Percentiles rank a stretch among this genome's conserved stretches.
Evolutionary conservation across 2,888 invertebrate genomes (phyloP).

Genomic region (Melanargia galathea): DNA sequence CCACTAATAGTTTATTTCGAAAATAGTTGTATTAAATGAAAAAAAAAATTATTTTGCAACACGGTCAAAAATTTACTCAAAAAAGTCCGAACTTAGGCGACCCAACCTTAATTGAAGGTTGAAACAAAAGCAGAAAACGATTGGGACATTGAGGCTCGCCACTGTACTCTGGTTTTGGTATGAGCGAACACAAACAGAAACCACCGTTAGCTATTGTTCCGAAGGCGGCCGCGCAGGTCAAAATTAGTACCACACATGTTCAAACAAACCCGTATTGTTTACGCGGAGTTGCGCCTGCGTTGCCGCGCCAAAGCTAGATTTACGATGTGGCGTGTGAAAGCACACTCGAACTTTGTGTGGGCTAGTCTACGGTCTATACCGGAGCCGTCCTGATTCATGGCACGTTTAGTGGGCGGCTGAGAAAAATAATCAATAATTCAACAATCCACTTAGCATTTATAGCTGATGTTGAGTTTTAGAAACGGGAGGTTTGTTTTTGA

Average conservation of each 20-base stretch:
- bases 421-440: conserved; percentile 9
- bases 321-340: conserved; percentile 40
- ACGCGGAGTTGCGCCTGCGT: conserved; percentile 53
- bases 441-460: not conserved
- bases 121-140: conserved; percentile 14
- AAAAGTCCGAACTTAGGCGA: too few species aligned
- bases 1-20: too few species aligned
- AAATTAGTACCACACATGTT: conserved; percentile 81
- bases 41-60: too few species aligned
- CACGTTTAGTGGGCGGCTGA: conserved; percentile 22
- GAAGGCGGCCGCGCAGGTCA: conserved; percentile 68
- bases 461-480: not conserved
- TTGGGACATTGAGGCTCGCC: conserved; percentile 23
- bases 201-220: conserved; percentile 77
- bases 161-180: conserved; percentile 59
- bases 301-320: conserved; percentile 45
- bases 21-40: too few species aligned
- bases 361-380: conserved; percentile 33
- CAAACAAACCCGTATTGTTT: conserved; percentile 78
- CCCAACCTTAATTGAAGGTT: conserved; percentile 18
- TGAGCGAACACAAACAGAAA: conserved; percentile 64
- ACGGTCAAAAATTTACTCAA: too few species aligned
- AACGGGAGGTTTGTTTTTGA: too few species aligned
- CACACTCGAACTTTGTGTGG: conserved; percentile 32
- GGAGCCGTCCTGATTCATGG: conserved; percentile 19